Conservation (phyloP, 2,888 invertebrate species). For the Stratiomys singularior region DNA sequence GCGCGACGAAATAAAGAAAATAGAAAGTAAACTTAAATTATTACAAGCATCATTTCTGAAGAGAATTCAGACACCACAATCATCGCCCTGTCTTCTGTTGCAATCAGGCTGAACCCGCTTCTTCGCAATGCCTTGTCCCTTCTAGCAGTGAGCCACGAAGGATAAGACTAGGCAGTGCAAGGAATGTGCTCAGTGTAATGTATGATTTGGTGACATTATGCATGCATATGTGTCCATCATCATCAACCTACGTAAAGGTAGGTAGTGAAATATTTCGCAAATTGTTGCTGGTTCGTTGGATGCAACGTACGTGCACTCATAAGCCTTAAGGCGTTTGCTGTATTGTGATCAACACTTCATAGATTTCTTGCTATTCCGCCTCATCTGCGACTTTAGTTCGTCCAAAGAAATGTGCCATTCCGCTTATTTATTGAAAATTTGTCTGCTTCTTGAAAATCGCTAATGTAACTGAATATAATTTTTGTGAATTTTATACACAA, state of each 20-base stretch:
- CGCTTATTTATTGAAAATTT: neutral
- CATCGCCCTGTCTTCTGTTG: neutral
- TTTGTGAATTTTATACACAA: too few relatives aligned
- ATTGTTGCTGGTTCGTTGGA: neutral
- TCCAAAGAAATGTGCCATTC: too few relatives aligned
- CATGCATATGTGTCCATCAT: conserved; percentile 42
- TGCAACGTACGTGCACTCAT: neutral
- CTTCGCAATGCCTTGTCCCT: neutral
- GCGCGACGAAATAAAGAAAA: conserved; percentile 12
- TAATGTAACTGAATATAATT: too few relatives aligned
- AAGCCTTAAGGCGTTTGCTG: conserved; percentile 40
- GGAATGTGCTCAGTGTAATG: neutral
- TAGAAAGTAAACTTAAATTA: conserved; percentile 20
- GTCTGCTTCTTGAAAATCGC: too few relatives aligned
- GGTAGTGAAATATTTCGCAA: neutral
- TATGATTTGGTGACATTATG: conserved; percentile 40
- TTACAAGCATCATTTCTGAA: conserved; percentile 28
- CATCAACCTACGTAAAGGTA: conserved; percentile 18
- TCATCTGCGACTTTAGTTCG: conserved; percentile 1
- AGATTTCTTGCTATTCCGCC: conserved; percentile 39
- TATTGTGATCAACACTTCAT: conserved; percentile 41
- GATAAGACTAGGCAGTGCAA: neutral
- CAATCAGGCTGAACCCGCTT: neutral
- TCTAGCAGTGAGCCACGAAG: neutral
- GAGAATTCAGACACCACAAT: neutral